These are phyloP conservation scores for Onychomys arenicola DNA, from an alignment of 2,797 vertebrate species.

Conservation along the genomic window DNA sequence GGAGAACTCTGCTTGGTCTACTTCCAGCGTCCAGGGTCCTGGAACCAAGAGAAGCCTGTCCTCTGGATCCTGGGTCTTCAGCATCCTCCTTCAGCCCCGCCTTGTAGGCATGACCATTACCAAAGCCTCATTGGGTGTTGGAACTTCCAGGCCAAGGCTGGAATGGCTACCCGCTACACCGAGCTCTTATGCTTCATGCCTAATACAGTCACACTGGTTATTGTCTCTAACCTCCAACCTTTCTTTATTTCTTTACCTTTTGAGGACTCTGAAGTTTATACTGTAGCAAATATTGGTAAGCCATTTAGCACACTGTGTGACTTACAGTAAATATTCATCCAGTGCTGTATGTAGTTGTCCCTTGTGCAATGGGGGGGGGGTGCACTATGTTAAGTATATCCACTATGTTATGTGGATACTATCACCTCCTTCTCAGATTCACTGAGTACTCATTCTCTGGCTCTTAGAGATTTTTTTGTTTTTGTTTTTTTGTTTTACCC, in stretches of 20 bases:
- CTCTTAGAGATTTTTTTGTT: not conserved
- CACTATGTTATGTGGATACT: not conserved
- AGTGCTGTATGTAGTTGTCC: not conserved
- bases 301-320: not conserved
- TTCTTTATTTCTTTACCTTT: not conserved
- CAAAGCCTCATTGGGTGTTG: too few species aligned
- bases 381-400: not conserved
- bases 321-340: not conserved
- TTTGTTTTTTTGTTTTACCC: not conserved
- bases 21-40: too few species aligned
- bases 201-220: not conserved
- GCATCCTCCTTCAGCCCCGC: too few species aligned
- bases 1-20: too few species aligned
- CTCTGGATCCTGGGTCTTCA: too few species aligned
- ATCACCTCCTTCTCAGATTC: not conserved
- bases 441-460: fast-evolving
- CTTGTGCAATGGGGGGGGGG: too few species aligned
- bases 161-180: too few species aligned
- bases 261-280: not conserved
- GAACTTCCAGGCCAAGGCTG: too few species aligned
- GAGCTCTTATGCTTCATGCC: not conserved
- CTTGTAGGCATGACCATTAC: too few species aligned
- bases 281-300: not conserved
- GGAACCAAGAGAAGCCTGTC: too few species aligned
- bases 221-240: not conserved